Conservation (phyloP, 2,888 invertebrate genomes). For the Anodontia alba region DNA sequence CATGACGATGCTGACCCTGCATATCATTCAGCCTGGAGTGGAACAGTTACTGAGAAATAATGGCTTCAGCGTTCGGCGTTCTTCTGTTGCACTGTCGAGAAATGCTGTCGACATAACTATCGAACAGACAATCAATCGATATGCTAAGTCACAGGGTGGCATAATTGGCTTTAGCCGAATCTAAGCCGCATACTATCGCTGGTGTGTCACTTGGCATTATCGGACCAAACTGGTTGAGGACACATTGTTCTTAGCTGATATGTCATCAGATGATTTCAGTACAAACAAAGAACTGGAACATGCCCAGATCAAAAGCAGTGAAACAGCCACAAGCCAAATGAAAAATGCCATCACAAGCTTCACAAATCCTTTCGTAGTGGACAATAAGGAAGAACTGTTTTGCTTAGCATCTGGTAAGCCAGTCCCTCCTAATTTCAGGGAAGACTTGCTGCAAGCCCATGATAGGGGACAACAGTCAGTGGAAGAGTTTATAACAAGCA, state of each 20-base stretch:
- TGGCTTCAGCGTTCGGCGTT: constrained; percentile 33
- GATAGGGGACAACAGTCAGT: too few relatives aligned
- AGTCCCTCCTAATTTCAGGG: constrained; percentile 18
- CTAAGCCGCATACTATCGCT: constrained; percentile 31
- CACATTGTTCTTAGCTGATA: neutral
- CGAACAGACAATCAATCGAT: constrained; percentile 39
- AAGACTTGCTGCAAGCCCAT: too few relatives aligned
- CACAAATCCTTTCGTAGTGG: constrained; percentile 35
- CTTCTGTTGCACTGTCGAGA: too few relatives aligned
- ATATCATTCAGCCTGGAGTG: neutral
- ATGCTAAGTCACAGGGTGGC: constrained; percentile 30
- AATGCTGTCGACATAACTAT: constrained; percentile 12
- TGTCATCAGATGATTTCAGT: constrained; percentile 1
- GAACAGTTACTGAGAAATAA: too few relatives aligned
- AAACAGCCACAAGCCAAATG: constrained; percentile 32
- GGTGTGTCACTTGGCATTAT: constrained; percentile 24
- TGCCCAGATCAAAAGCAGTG: constrained; percentile 40
- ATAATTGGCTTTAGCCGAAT: constrained; percentile 28
- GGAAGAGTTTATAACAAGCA: too few relatives aligned
- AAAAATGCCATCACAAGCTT: constrained; percentile 24
- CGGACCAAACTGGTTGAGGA: neutral
- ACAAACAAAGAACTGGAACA: too few relatives aligned
- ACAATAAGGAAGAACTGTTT: too few relatives aligned
- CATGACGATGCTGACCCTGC: neutral
- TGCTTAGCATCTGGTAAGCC: constrained; percentile 44